Evolutionary conservation across 2,888 invertebrate species (phyloP).

Genomic region (Linyphia triangularis): DNA sequence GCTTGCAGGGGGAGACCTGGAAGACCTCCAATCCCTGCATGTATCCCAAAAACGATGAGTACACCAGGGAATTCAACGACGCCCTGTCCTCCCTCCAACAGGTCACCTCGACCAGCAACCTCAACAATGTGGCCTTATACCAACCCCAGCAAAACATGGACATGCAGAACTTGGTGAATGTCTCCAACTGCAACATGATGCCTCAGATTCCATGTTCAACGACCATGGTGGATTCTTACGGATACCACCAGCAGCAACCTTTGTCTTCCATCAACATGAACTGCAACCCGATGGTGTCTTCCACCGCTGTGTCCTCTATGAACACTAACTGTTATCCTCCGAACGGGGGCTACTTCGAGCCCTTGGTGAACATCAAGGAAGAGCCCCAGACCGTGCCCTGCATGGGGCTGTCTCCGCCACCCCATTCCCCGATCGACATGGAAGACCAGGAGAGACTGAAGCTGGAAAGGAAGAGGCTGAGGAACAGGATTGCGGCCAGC

Average conservation of each 20-base stretch:
- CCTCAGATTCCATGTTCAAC: conserved; percentile 50
- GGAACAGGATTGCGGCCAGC: conserved; percentile 97
- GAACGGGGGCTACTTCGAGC: conserved; percentile 31
- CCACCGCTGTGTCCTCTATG: conserved; percentile 1
- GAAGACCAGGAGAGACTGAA: conserved; percentile 96
- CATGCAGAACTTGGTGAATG: conserved; percentile 22
- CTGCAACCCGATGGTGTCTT: conserved; percentile 54
- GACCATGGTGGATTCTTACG: conserved; percentile 51
- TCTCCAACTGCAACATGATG: conserved; percentile 44
- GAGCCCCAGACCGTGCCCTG: conserved; percentile 95
- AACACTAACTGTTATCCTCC: conserved; percentile 29
- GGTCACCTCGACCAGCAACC: conserved; percentile 42
- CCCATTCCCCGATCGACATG: conserved; percentile 95
- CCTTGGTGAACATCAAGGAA: conserved; percentile 84
- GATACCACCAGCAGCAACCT: conserved; percentile 28
- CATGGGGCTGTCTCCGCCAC: conserved; percentile 82
- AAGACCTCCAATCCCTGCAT: conserved; percentile 80
- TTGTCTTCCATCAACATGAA: conserved; percentile 45
- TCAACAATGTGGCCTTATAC: conserved; percentile 8
- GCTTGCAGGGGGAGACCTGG: conserved; percentile 78
- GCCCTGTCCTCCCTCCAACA: conserved; percentile 90
- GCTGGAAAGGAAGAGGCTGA: conserved; percentile 94
- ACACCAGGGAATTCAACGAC: conserved; percentile 92
- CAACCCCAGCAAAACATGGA: conserved; percentile 7
- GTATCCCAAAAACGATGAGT: conserved; percentile 86